Percentiles rank a stretch among this genome's conserved stretches.
phyloP scores from a whole-genome alignment of 2,113 vertebrate genomes.

The Xenopus tropicalis region DNA sequence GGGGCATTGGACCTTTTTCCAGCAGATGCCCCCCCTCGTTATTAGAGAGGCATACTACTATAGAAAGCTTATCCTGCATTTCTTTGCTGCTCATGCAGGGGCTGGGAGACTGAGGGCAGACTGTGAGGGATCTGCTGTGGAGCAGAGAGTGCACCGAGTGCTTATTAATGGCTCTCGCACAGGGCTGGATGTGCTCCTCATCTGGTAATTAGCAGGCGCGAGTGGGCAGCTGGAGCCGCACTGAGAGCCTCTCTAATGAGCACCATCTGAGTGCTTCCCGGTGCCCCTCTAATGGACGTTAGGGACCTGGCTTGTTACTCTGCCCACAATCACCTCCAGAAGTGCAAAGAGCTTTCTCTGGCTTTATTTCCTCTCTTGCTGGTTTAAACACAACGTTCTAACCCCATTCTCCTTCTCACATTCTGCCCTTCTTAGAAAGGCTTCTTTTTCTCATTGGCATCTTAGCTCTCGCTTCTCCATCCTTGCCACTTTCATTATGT shows the following conservation, averaged over 20 bases:
- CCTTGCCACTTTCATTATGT: background rate
- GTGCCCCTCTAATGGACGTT: slow-evolving; percentile 53
- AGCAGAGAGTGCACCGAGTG: slow-evolving; percentile 42
- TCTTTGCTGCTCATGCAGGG: no score
- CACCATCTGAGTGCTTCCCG: slow-evolving; percentile 42
- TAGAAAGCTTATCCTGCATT: no score
- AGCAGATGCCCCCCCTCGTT: no score
- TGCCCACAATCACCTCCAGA: slow-evolving; percentile 42
- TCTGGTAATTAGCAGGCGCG: slow-evolving; percentile 51
- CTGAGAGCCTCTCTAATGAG: slow-evolving; percentile 47
- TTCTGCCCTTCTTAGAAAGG: background rate
- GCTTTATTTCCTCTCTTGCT: slow-evolving; percentile 18
- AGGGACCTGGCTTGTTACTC: slow-evolving; percentile 49
- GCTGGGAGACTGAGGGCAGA: slow-evolving; percentile 8
- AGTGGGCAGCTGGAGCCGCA: slow-evolving; percentile 40
- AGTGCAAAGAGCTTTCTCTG: slow-evolving; percentile 8
- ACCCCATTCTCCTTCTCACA: slow-evolving; percentile 45
- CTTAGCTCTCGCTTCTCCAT: background rate
- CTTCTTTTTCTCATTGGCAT: background rate
- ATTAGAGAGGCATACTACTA: no score
- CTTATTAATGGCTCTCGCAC: slow-evolving; percentile 47
- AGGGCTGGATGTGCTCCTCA: slow-evolving; percentile 51
- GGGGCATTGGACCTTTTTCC: no score
- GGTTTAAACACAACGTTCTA: slow-evolving; percentile 50
- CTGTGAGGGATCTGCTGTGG: slow-evolving; percentile 45